Base-by-base conservation (phyloP, 2,888 invertebrate genomes). In the Meteorus cinctellus region DNA sequence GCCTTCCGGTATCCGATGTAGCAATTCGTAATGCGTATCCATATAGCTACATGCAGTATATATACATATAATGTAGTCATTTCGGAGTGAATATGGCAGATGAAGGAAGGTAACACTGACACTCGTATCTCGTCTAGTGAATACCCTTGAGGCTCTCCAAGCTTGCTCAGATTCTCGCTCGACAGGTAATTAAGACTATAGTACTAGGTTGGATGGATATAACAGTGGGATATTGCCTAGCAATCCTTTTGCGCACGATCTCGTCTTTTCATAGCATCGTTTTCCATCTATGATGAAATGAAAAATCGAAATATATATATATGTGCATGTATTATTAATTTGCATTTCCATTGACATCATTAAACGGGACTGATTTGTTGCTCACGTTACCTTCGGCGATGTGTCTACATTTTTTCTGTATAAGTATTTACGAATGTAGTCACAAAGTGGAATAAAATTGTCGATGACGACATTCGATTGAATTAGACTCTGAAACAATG, bases 181-280 rank as follows among this genome's bases (percentile, higher is more conserved):
- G 77, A 77, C 80, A 76, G 80, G 77, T 80, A 77, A 78, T 78
- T 78, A 76, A 80, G 77, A 72, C 71, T 74, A 77, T 73, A 71
- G 72, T 65, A 55, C 59, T 10, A 24, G 31, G 34, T 55, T 63
- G 34, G 14, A 48, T 69, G 48, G 29, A 14, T 66, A 14, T 66
- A 69, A 29, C 41, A 60, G 69, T 69, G 19, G 51, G 31, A 51
- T 69, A 69, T 69, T 51, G 27, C 31, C 34, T 48, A 6, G 14
- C n/a, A 29, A 19, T 55, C 36, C 66, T 41, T 65, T 24, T 41
- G 36, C 24, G 3, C 65, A 19, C 41, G 24, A 67, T 67, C 5
- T 27, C 19, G 8, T 60, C 67, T 60, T 29, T 74, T 29, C 48
- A 60, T 48, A 48, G 60, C 45, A 55, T 34, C 16, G 55, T 41